These are phyloP conservation scores for Trichogramma dendrolimi DNA, from an alignment of 2,888 invertebrate species.

Conservation along the genomic window DNA sequence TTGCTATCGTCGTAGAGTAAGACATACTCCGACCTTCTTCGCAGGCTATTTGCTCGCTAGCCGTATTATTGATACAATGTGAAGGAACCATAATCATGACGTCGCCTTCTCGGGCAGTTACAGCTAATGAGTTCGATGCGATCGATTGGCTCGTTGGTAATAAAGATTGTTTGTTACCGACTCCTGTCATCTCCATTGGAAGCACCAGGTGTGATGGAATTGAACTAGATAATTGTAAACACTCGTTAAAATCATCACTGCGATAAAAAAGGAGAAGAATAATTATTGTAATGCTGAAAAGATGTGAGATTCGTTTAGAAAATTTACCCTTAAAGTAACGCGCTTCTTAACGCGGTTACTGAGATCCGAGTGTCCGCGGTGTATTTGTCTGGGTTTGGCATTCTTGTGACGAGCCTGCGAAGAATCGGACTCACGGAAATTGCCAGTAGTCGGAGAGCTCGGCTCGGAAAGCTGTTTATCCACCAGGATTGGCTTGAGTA, in stretches of 20 bases:
- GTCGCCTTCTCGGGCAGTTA: constrained; percentile 50
- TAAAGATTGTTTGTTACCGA: no score
- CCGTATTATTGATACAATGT: constrained; percentile 42
- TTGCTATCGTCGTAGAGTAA: no score
- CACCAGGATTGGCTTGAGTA: constrained; percentile 65
- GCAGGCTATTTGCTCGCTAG: constrained; percentile 29
- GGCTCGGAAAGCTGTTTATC: constrained; percentile 78
- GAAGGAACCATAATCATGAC: constrained; percentile 58
- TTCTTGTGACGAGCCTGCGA: constrained; percentile 36
- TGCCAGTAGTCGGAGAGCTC: constrained; percentile 67
- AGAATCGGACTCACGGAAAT: constrained; percentile 53
- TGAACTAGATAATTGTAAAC: constrained; percentile 31
- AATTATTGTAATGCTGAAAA: no score
- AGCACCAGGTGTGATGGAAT: constrained; percentile 42
- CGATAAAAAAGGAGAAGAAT: no score
- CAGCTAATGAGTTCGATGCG: constrained; percentile 28
- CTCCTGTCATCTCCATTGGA: constrained; percentile 34
- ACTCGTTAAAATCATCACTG: no score
- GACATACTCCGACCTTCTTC: constrained; percentile 20
- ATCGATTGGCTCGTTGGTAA: constrained; percentile 14
- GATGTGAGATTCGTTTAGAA: no score
- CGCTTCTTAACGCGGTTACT: constrained; percentile 78
- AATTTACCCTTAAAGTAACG: constrained; percentile 68
- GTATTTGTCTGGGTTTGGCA: constrained; percentile 59
- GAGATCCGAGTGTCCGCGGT: constrained; percentile 71